Conservation (phyloP, 2,888 invertebrate species). For the Helobdella robusta region DNA sequence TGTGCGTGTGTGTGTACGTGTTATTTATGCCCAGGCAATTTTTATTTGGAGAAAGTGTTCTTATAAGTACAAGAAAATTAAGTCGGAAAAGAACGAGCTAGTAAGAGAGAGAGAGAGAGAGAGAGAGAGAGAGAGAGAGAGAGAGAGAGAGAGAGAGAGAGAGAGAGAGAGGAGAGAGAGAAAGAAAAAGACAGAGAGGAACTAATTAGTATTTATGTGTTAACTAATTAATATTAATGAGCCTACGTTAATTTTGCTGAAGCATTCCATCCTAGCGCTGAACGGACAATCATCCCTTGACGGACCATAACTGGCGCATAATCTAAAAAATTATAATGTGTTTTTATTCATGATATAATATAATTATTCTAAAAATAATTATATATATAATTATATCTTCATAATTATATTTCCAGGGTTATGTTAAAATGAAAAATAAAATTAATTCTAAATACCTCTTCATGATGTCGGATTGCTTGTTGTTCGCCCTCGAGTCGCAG, state of each 20-base stretch:
- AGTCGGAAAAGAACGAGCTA: too few species aligned
- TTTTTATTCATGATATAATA: neutral
- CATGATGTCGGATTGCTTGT: neutral
- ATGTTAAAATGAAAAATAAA: neutral
- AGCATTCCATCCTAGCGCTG: conserved; percentile 10
- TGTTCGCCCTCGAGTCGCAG: neutral
- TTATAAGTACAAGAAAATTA: too few species aligned
- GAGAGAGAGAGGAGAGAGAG: neutral
- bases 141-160: neutral
- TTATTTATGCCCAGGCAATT: too few species aligned
- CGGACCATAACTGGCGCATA: conserved; percentile 12
- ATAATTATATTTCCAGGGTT: too few species aligned
- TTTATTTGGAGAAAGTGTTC: too few species aligned
- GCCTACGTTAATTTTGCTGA: neutral
- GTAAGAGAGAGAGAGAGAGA: neutral
- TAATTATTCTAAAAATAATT: neutral
- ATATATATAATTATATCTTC: neutral
- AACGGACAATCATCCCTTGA: conserved; percentile 11
- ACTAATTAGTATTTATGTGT: too few species aligned
- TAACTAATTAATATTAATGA: too few species aligned
- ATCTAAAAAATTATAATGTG: neutral
- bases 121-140: conserved; percentile 1
- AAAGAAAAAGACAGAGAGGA: neutral
- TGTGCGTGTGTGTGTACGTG: too few species aligned
- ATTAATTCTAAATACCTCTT: neutral